Evolutionary conservation across 1,140 invertebrate species (phyloP).

Genomic region (Eubasilissa regina): DNA sequence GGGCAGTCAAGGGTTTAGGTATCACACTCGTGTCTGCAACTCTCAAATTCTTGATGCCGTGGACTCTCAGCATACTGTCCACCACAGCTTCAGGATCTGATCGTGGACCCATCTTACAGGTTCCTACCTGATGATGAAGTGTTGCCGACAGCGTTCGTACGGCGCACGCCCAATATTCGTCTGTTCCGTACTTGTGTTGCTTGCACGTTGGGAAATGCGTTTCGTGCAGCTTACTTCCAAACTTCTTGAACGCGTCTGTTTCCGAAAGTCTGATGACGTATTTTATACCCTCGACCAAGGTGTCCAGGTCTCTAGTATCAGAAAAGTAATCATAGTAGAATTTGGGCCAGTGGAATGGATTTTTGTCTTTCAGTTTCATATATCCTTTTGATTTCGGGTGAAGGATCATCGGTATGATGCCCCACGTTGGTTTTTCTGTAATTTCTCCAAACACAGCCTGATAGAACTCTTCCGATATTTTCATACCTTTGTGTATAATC

Average conservation of each 20-base stretch:
- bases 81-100: constrained; percentile 74
- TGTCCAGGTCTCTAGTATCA: constrained; percentile 63
- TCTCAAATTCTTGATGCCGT: constrained; percentile 65
- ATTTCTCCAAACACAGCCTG: constrained; percentile 72
- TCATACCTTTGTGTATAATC: constrained; percentile 73
- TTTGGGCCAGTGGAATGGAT: constrained; percentile 78
- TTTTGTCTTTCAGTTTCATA: constrained; percentile 76
- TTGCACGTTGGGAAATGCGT: constrained; percentile 71
- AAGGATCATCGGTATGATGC: constrained; percentile 68
- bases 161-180: constrained; percentile 73
- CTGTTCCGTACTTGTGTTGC: constrained; percentile 64
- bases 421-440: constrained; percentile 69
- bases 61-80: constrained; percentile 72
- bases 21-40: constrained; percentile 70
- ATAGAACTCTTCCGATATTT: constrained; percentile 75
- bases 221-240: constrained; percentile 64
- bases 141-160: constrained; percentile 65
- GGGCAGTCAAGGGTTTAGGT: constrained; percentile 63
- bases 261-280: constrained; percentile 62
- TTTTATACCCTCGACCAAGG: constrained; percentile 65
- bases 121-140: constrained; percentile 73
- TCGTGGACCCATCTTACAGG: constrained; percentile 77
- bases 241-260: constrained; percentile 64
- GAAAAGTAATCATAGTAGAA: constrained; percentile 60
- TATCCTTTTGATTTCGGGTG: constrained; percentile 83